Evolutionary conservation across 1,140 invertebrate species (phyloP).

Genomic region (Drosophila bipectinata): DNA sequence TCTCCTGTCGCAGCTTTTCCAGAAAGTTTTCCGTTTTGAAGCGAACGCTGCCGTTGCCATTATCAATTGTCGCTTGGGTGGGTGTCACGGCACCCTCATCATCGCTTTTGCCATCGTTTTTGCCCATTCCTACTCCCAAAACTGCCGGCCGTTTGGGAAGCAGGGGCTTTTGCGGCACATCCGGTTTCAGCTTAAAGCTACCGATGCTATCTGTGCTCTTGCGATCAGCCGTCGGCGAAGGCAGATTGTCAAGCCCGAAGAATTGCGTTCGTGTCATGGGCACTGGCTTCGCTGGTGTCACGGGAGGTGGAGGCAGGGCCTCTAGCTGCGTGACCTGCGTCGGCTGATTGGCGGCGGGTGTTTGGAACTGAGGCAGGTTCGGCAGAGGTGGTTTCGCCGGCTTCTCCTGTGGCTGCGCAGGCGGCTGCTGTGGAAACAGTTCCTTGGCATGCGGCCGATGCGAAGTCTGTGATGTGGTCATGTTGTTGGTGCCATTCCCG

Average conservation of each 20-base stretch:
- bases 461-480: constrained; percentile 47
- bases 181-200: constrained; percentile 75
- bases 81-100: constrained; percentile 65
- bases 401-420: constrained; percentile 59
- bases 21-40: constrained; percentile 73
- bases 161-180: constrained; percentile 76
- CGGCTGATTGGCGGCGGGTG: constrained; percentile 16
- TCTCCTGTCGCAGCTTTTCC: constrained; percentile 69
- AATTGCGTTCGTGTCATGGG: constrained; percentile 82
- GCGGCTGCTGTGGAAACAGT: constrained; percentile 62
- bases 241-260: constrained; percentile 76
- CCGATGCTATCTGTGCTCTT: constrained; percentile 73
- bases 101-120: constrained; percentile 64
- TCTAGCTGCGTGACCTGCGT: constrained; percentile 51
- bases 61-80: constrained; percentile 62
- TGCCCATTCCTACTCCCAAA: constrained; percentile 43
- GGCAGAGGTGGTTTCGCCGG: constrained; percentile 76
- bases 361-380: constrained; percentile 68
- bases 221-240: constrained; percentile 78
- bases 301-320: constrained; percentile 52
- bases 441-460: constrained; percentile 73
- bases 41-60: constrained; percentile 60
- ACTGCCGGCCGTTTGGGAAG: constrained; percentile 73
- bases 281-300: constrained; percentile 74
- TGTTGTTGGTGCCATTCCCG: constrained; percentile 49